These are phyloP conservation scores for Fregata magnificens DNA, from an alignment of 2,113 vertebrate genomes.

Conservation along the genomic window DNA sequence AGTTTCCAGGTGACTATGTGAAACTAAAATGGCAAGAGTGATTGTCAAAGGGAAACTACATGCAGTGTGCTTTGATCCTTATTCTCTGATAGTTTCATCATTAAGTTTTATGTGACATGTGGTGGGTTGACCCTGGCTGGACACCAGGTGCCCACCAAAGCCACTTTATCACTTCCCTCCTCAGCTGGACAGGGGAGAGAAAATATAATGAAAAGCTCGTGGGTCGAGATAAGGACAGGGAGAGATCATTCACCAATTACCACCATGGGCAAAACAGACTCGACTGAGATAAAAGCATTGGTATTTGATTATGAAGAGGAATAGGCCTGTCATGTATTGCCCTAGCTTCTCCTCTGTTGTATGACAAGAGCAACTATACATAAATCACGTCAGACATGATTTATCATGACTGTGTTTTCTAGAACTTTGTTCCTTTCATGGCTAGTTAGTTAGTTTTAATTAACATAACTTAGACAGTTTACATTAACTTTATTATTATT, in stretches of 20 bases:
- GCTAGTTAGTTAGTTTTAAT: not conserved
- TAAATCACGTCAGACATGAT: not conserved
- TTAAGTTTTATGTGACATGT: not conserved
- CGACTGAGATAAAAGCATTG: not conserved
- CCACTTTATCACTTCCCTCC: not conserved
- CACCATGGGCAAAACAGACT: not conserved
- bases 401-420: not conserved
- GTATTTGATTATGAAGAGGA: not conserved
- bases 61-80: not conserved
- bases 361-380: not conserved
- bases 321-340: not conserved
- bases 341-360: not conserved
- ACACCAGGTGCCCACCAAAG: not conserved
- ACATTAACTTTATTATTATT: not conserved
- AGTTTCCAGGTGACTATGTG: not conserved
- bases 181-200: not conserved
- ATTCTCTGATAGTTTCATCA: not conserved
- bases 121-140: not conserved
- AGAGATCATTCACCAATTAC: not conserved
- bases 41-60: not conserved
- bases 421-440: not conserved
- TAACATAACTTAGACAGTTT: not conserved
- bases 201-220: not conserved
- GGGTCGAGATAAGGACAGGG: not conserved
- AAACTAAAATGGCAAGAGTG: not conserved